Evolutionary conservation across 2,113 vertebrate genomes (phyloP).

Genomic region (Calidris pugnax): DNA sequence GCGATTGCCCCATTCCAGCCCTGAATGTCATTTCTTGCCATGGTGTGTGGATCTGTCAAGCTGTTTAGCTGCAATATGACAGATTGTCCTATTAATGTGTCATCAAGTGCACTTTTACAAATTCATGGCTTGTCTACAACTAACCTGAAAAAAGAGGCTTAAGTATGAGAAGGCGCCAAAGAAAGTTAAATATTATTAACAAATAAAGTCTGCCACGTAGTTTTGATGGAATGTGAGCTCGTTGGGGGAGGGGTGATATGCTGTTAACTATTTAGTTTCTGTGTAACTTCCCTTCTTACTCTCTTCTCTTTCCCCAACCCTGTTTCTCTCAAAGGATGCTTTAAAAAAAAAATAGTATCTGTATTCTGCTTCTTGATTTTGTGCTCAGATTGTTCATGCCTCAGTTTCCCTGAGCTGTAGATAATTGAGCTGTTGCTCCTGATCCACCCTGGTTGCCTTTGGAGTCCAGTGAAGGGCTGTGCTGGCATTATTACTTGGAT

Average conservation of each 20-base stretch:
- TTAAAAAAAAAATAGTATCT: not conserved
- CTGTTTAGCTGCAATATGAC: constrained; percentile 66
- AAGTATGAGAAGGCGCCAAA: constrained; percentile 70
- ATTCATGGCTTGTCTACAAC: constrained; percentile 67
- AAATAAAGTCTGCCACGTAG: constrained; percentile 70
- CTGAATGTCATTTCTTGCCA: constrained; percentile 5
- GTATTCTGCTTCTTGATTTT: not conserved
- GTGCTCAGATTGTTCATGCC: not conserved
- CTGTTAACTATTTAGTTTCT: constrained; percentile 54
- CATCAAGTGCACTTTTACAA: constrained; percentile 66
- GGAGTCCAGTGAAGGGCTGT: not conserved
- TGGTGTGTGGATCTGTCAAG: constrained; percentile 53
- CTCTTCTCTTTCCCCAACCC: not conserved
- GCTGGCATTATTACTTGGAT: not conserved
- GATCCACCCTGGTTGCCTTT: not conserved
- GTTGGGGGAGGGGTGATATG: constrained; percentile 2
- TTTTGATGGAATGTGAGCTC: constrained; percentile 70
- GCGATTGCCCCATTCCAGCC: not conserved
- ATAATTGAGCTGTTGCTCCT: not conserved
- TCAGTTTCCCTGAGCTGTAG: not conserved
- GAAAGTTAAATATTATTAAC: constrained; percentile 79
- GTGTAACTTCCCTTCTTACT: not conserved
- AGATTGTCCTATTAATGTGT: constrained; percentile 74
- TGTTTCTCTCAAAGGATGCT: not conserved
- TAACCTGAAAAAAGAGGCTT: constrained; percentile 55